Base-by-base conservation (phyloP, 2,113 vertebrate species). In the Callorhinus ursinus region DNA sequence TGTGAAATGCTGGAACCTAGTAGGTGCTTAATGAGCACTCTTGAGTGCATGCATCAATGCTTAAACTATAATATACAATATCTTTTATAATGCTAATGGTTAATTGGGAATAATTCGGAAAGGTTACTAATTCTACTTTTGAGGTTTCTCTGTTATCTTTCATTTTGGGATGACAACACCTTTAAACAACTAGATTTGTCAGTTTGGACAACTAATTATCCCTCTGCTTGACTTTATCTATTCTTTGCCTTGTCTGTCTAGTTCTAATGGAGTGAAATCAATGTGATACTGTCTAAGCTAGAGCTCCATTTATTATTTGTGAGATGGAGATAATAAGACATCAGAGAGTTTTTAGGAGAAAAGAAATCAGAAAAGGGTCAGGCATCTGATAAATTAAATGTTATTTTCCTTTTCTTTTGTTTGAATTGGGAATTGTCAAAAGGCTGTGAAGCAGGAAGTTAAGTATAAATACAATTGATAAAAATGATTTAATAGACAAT, bases 401-500 rank as follows among this genome's bases (percentile, higher is more conserved):
- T 22, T 95, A 28, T 72, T 95, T 94, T 88, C 39, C 22, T 90
- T 55, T 7, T 80, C 18, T 88, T 86, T 81, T 26, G 21, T 88
- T 74, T 87, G 69, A 88, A 72, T 94, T 9, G 18, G n/a, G 9
- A 96, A 26, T 91, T 95, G 36, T 74, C 88, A 88, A 90, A 88
- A 76, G 16, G 18, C 67, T 91, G 28, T 18, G 85, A 76, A 88
- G 33, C 31, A 69, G 49, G 61, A 92, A 88, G 39, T 86, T 95
- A 93, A 86, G 46, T 84, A 7, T 93, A 95, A 86, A 80, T 86
- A 10, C 10, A 74, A 16, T 69, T 81, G 67, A 80, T 55, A 74
- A 95, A 93, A 95, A 67, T 49, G 7, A 26, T 28, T 72, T 96
- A 77, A 80, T 90, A 92, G n/a, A 76, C 22, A 92, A 96, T 28